A percentile compares a stretch with the other conserved stretches of the same genome.
These are phyloP conservation scores for Abrostola triplasia DNA, from an alignment of 2,888 invertebrate species.

Conservation along the genomic window DNA sequence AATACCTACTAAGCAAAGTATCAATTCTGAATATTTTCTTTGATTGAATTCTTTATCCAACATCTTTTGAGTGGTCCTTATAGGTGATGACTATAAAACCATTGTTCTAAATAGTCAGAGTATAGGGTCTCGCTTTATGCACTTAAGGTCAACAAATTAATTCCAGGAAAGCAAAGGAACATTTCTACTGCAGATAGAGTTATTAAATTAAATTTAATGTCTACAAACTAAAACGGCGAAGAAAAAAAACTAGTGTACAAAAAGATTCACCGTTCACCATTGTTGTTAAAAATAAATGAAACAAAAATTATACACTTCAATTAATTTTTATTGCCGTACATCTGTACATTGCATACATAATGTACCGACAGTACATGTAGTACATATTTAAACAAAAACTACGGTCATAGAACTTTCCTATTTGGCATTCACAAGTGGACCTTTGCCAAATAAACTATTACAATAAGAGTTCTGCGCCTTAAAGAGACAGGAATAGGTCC, in stretches of 20 bases:
- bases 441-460: slow-evolving; percentile 85
- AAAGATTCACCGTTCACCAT: not conserved
- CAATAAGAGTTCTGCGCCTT: slow-evolving; percentile 80
- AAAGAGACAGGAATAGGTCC: slow-evolving; percentile 74
- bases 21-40: no score
- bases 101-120: no score
- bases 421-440: slow-evolving; percentile 81
- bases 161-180: no score
- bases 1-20: no score
- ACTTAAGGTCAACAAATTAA: no score
- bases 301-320: slow-evolving; percentile 52
- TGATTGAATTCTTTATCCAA: no score
- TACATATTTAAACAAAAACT: slow-evolving; percentile 63
- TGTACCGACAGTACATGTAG: slow-evolving; percentile 52
- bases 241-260: not conserved
- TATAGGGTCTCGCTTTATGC: no score
- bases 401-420: slow-evolving; percentile 83
- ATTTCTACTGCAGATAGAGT: no score
- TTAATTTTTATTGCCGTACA: slow-evolving; percentile 61
- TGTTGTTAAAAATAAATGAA: slow-evolving; percentile 36
- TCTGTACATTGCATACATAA: slow-evolving; percentile 59
- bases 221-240: no score
- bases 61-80: no score
- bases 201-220: no score
- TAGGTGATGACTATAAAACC: no score